Conservation (phyloP, 2,888 invertebrate genomes). For the Caenorhabditis parvicauda region DNA sequence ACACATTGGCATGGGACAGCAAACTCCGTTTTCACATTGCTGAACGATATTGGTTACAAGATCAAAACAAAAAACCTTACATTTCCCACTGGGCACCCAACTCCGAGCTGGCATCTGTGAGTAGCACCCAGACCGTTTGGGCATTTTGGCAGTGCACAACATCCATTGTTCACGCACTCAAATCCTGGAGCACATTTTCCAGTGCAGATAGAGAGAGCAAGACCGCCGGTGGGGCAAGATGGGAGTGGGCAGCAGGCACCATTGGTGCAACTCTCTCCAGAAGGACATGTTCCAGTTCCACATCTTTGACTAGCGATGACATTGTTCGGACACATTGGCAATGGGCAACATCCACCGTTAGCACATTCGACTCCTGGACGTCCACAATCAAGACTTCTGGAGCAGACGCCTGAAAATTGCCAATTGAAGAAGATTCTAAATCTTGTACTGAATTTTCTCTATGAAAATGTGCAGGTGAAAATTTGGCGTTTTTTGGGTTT, state of each 20-base stretch:
- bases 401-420: slow-evolving; percentile 44
- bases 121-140: slow-evolving; percentile 47
- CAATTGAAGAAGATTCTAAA: neutral
- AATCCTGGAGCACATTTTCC: slow-evolving; percentile 39
- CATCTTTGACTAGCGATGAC: slow-evolving; percentile 31
- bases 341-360: slow-evolving; percentile 52
- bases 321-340: slow-evolving; percentile 46
- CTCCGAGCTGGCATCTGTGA: slow-evolving; percentile 47
- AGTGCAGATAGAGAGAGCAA: slow-evolving; percentile 34
- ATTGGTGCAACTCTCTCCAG: slow-evolving; percentile 34
- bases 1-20: slow-evolving; percentile 57
- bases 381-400: slow-evolving; percentile 46
- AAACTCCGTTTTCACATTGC: slow-evolving; percentile 56
- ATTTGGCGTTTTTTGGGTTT: too few species aligned
- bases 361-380: slow-evolving; percentile 48
- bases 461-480: too few species aligned
- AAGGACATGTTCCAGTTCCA: slow-evolving; percentile 33
- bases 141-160: slow-evolving; percentile 56
- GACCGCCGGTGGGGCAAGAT: slow-evolving; percentile 39
- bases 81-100: slow-evolving; percentile 41
- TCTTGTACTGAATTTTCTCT: neutral
- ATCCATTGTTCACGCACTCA: slow-evolving; percentile 50
- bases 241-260: slow-evolving; percentile 54
- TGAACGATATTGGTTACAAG: slow-evolving; percentile 12
- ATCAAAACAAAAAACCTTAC: slow-evolving; percentile 13